phyloP scores from a whole-genome alignment of 2,113 vertebrate species.

The Bothrops jararaca region DNA sequence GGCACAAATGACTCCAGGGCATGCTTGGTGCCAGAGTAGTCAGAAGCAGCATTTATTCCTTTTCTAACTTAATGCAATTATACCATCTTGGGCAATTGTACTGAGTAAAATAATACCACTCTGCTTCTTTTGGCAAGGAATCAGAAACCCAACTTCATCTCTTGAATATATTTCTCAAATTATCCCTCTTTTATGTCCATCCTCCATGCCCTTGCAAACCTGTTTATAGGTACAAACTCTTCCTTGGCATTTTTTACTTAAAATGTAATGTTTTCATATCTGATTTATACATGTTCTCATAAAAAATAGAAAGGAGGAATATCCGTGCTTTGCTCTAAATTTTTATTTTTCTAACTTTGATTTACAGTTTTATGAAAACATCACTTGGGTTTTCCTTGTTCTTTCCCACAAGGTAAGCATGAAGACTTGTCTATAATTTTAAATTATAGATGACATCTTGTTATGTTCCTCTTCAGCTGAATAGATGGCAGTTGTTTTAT shows the following conservation, averaged over 20 bases:
- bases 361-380: conserved; percentile 27
- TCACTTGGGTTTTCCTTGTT: conserved; percentile 22
- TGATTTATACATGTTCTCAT: neutral
- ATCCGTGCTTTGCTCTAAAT: neutral
- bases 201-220: neutral
- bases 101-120: neutral
- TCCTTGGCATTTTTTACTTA: neutral
- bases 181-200: neutral
- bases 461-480: conserved; percentile 4
- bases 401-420: conserved; percentile 58
- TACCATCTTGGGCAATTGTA: neutral
- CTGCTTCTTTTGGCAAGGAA: neutral
- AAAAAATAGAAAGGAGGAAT: neutral
- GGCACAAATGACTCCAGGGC: neutral
- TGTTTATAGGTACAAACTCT: neutral
- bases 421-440: conserved; percentile 8
- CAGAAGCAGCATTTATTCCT: neutral
- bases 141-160: neutral
- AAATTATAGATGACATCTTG: conserved; percentile 10
- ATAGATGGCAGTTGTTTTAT: conserved; percentile 43
- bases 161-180: neutral
- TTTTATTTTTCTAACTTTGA: conserved; percentile 38
- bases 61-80: neutral
- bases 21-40: neutral
- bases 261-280: neutral